A percentile compares a stretch with the other conserved stretches of the same genome.
Conservation (phyloP, 2,888 invertebrate genomes). For the Carcina quercana region DNA sequence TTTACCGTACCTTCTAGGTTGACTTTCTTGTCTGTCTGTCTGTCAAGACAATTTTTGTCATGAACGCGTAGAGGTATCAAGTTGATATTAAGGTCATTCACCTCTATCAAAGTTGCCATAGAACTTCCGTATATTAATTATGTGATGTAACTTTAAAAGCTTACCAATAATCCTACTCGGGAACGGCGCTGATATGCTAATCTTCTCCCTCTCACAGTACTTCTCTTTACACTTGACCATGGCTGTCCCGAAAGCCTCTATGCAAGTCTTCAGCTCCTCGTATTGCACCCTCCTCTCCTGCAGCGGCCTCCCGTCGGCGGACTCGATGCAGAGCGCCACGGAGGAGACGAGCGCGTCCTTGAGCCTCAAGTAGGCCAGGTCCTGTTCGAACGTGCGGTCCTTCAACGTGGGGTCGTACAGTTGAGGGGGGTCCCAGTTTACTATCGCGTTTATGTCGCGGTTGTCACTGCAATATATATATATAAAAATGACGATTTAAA, state of each 20-base stretch:
- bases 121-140: neutral
- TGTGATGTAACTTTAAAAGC: constrained; percentile 14
- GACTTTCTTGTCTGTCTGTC: too few species aligned
- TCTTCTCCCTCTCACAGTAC: constrained; percentile 35
- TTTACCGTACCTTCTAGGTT: too few species aligned
- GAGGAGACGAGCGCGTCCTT: constrained; percentile 51
- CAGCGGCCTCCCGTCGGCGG: constrained; percentile 32
- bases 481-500: too few species aligned
- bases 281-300: constrained; percentile 35
- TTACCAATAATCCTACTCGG: constrained; percentile 58
- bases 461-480: constrained; percentile 83
- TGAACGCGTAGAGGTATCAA: too few species aligned
- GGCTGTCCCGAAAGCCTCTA: constrained; percentile 43
- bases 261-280: constrained; percentile 36
- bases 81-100: neutral
- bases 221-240: constrained; percentile 40
- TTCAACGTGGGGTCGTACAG: constrained; percentile 40
- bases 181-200: constrained; percentile 45
- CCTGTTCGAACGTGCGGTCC: constrained; percentile 48
- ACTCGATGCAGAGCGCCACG: constrained; percentile 49
- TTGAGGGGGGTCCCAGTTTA: constrained; percentile 79
- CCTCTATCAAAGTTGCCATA: neutral
- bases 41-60: too few species aligned
- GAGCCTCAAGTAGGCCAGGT: constrained; percentile 47
- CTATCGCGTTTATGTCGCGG: constrained; percentile 82